These are phyloP conservation scores for Ptychochromis oligacanthus DNA, from an alignment of 2,113 vertebrate genomes.

Conservation along the genomic window DNA sequence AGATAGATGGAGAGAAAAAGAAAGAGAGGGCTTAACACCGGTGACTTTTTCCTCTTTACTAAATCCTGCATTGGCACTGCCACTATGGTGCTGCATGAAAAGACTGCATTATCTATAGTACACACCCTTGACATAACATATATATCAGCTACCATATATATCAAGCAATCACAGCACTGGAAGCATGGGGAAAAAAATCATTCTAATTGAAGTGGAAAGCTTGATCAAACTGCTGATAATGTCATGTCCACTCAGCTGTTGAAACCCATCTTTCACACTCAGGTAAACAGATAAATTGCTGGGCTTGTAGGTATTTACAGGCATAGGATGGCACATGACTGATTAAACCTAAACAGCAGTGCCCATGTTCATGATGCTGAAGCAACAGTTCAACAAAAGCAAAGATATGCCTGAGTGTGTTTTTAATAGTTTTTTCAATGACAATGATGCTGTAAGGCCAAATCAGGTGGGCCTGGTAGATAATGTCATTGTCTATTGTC, in stretches of 20 bases:
- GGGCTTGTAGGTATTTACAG: neutral
- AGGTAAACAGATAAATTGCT: neutral
- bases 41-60: neutral
- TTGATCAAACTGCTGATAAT: neutral
- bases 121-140: rapidly evolving
- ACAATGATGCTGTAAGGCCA: neutral
- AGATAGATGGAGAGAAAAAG: neutral
- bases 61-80: neutral
- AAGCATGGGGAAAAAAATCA: neutral
- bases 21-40: neutral
- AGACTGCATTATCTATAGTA: neutral
- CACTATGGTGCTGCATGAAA: neutral
- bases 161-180: neutral
- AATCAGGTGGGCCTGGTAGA: neutral
- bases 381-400: neutral
- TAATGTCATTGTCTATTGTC: neutral
- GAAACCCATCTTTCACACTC: neutral
- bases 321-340: neutral
- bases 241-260: neutral
- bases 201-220: neutral
- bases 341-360: neutral
- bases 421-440: neutral
- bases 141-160: no score
- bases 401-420: no score
- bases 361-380: rapidly evolving